phyloP scores from a whole-genome alignment of 2,797 vertebrate species.

The Thalassophryne amazonica region DNA sequence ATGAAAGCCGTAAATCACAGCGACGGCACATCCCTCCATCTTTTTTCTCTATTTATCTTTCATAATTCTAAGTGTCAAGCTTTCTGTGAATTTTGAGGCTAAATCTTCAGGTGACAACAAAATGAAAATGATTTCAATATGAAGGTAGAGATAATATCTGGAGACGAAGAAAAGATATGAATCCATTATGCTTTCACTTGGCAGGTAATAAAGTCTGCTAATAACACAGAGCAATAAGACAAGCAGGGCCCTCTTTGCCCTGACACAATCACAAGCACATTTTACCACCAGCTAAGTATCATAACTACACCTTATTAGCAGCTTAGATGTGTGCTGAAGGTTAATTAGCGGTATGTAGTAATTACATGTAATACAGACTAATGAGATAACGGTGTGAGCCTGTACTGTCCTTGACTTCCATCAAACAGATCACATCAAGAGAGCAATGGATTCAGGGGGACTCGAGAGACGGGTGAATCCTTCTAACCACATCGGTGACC shows the following conservation, averaged over 20 bases:
- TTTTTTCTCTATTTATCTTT: slow-evolving; percentile 37
- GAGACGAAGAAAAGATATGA: slow-evolving; percentile 49
- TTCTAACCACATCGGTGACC: slow-evolving; percentile 36
- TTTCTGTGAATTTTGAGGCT: slow-evolving; percentile 50
- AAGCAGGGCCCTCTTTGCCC: slow-evolving; percentile 19
- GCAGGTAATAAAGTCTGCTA: slow-evolving; percentile 68
- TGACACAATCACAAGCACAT: slow-evolving; percentile 37
- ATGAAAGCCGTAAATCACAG: slow-evolving; percentile 84
- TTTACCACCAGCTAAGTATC: slow-evolving; percentile 55
- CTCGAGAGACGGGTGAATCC: slow-evolving; percentile 11
- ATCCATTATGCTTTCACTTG: slow-evolving; percentile 55
- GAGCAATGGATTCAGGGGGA: slow-evolving; percentile 29
- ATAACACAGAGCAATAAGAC: slow-evolving; percentile 55
- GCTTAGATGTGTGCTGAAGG: slow-evolving; percentile 48
- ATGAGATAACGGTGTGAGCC: slow-evolving; percentile 38
- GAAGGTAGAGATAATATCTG: slow-evolving; percentile 59
- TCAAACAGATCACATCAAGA: slow-evolving; percentile 22
- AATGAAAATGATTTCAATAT: slow-evolving; percentile 73
- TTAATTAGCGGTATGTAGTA: slow-evolving; percentile 60
- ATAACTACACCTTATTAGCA: slow-evolving; percentile 61
- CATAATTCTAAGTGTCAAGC: slow-evolving; percentile 66
- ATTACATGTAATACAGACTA: slow-evolving; percentile 55
- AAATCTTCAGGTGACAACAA: slow-evolving; percentile 66
- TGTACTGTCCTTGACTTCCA: slow-evolving; percentile 51
- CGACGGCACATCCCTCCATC: slow-evolving; percentile 66